phyloP scores from a whole-genome alignment of 2,113 vertebrate genomes.

The Seriola dumerili region DNA sequence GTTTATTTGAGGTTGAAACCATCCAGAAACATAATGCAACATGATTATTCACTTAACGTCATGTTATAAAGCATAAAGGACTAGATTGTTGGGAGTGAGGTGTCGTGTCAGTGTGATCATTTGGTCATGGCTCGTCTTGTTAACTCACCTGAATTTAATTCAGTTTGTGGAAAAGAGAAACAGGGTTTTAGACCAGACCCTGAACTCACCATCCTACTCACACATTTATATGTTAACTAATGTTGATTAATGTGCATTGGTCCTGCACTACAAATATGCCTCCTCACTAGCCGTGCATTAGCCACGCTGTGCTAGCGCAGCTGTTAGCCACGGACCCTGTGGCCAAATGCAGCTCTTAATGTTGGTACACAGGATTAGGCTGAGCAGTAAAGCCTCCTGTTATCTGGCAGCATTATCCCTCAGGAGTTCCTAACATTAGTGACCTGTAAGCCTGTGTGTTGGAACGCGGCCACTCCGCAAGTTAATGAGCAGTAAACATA shows the following conservation, averaged over 20 bases:
- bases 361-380: constrained; percentile 68
- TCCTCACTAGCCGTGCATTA: neutral
- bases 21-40: too few species aligned
- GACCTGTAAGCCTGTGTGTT: constrained; percentile 63
- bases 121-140: too few species aligned
- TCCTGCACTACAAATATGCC: too few species aligned
- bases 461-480: constrained; percentile 30
- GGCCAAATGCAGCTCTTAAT: constrained; percentile 51
- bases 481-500: constrained; percentile 50
- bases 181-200: too few species aligned
- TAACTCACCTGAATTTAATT: too few species aligned
- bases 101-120: too few species aligned
- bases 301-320: constrained; percentile 14
- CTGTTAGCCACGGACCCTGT: constrained; percentile 10
- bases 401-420: constrained; percentile 63
- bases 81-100: too few species aligned
- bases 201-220: neutral
- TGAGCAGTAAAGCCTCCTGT: constrained; percentile 65
- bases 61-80: too few species aligned
- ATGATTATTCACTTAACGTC: too few species aligned
- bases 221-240: neutral
- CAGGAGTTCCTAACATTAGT: constrained; percentile 59
- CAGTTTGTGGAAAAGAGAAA: too few species aligned
- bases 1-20: too few species aligned
- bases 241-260: neutral